Evolutionary conservation across 1,140 invertebrate species (phyloP).

Genomic region (Charaxes varanes): DNA sequence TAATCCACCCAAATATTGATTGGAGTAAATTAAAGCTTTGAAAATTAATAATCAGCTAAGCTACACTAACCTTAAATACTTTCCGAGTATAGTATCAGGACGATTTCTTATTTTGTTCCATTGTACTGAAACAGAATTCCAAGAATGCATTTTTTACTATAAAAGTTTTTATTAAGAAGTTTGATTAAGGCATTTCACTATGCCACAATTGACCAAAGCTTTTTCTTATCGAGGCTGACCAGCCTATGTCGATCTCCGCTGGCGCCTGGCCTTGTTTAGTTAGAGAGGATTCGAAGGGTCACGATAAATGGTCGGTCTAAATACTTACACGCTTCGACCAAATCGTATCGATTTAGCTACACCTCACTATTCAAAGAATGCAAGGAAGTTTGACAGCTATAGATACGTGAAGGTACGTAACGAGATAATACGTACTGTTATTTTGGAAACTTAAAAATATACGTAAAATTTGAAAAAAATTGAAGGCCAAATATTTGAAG

Average conservation of each 20-base stretch:
- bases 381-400: conserved; percentile 22
- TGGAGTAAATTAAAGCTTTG: no score
- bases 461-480: no score
- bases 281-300: conserved; percentile 11
- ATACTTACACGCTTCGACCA: conserved; percentile 33
- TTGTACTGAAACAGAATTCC: no score
- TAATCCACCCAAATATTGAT: no score
- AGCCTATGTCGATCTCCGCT: conserved; percentile 19
- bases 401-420: conserved; percentile 16
- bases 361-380: conserved; percentile 44
- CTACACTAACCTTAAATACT: no score
- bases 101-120: no score
- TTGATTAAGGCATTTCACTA: conserved; percentile 47
- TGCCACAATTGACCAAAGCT: conserved; percentile 28
- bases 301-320: conserved; percentile 16
- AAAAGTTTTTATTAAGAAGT: conserved; percentile 28
- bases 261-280: background rate
- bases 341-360: conserved; percentile 45
- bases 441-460: no score
- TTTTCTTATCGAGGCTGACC: conserved; percentile 22
- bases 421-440: background rate
- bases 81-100: no score
- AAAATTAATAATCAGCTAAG: no score
- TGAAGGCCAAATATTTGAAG: no score
- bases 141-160: conserved; percentile 23